These are phyloP conservation scores for Brotula barbata DNA, from an alignment of 2,797 vertebrate species.

Conservation along the genomic window DNA sequence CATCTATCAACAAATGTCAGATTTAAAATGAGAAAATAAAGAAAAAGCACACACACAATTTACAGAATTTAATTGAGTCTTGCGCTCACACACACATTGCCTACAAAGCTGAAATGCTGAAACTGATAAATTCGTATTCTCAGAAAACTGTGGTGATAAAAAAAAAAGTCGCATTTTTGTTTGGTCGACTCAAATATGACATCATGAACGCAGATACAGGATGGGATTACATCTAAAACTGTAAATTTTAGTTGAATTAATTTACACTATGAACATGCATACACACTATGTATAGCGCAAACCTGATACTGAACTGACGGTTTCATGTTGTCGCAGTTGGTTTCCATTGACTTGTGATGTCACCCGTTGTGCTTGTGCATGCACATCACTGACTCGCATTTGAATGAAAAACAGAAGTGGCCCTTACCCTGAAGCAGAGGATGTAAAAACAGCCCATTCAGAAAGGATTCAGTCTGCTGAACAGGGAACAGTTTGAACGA, in stretches of 20 bases:
- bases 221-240: constrained; percentile 2
- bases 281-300: too few species aligned
- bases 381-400: too few species aligned
- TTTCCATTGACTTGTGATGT: too few species aligned
- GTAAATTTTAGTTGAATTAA: not conserved
- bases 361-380: too few species aligned
- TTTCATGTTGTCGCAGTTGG: too few species aligned
- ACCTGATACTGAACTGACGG: too few species aligned
- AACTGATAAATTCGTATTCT: too few species aligned
- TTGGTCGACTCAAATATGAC: constrained; percentile 19
- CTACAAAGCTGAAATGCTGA: constrained; percentile 45
- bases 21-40: constrained; percentile 58
- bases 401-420: too few species aligned
- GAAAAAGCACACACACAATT: constrained; percentile 23
- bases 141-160: constrained; percentile 12
- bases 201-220: not conserved
- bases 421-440: not conserved
- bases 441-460: not conserved
- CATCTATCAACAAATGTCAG: constrained; percentile 63
- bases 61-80: constrained; percentile 42
- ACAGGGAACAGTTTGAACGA: not conserved
- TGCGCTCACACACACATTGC: constrained; percentile 23
- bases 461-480: not conserved
- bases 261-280: not conserved
- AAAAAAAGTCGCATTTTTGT: constrained; percentile 21